Conservation (phyloP, 2,113 vertebrate genomes). For the Salvelinus sp. region DNA sequence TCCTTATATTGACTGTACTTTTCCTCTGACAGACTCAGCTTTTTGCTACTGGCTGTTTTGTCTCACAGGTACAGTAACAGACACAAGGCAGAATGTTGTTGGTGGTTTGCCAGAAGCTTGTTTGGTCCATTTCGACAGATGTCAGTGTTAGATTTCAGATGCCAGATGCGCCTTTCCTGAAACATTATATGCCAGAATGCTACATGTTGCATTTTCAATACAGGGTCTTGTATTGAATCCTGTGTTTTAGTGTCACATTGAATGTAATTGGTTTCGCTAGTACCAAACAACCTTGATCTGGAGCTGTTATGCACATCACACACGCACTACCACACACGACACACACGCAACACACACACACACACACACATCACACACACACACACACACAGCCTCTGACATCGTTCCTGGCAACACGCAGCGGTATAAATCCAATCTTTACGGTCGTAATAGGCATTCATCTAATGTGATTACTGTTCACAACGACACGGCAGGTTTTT, state of each 20-base stretch:
- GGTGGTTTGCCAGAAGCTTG: not conserved
- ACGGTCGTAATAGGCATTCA: not conserved
- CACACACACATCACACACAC: too few relatives aligned
- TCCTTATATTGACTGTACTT: not conserved
- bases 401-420: not conserved
- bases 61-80: too few relatives aligned
- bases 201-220: not conserved
- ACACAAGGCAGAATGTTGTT: not conserved
- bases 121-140: too few relatives aligned
- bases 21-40: too few relatives aligned
- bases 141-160: not conserved
- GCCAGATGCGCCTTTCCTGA: not conserved
- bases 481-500: not conserved
- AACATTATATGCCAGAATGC: not conserved
- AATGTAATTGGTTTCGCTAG: too few relatives aligned
- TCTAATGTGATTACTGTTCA: slow-evolving; percentile 39
- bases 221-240: not conserved
- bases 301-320: too few relatives aligned
- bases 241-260: too few relatives aligned
- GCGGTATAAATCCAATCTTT: not conserved
- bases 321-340: too few relatives aligned
- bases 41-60: slow-evolving; percentile 2
- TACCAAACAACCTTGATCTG: too few relatives aligned
- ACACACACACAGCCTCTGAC: too few relatives aligned
- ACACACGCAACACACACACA: too few relatives aligned